Percentiles rank a stretch among this genome's conserved stretches.
phyloP scores from a whole-genome alignment of 1,140 invertebrate genomes.

The Drosophila repleta region DNA sequence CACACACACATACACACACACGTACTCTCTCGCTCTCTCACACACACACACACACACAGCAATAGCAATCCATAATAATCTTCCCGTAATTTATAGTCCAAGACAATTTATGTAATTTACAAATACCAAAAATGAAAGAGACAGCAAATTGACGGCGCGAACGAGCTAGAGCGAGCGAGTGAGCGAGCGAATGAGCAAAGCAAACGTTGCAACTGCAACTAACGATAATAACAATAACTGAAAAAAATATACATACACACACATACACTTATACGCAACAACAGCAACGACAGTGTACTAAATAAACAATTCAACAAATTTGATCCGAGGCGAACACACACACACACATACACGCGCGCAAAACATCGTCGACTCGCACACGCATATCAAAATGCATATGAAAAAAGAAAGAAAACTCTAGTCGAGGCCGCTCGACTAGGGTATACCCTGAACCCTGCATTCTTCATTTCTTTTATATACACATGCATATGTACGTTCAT shows the following conservation, averaged over 20 bases:
- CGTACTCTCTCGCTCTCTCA: background rate
- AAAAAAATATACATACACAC: slow-evolving; percentile 39
- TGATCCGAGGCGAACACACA: slow-evolving; percentile 74
- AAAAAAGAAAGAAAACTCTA: slow-evolving; percentile 40
- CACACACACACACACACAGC: slow-evolving; percentile 9
- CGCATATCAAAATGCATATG: slow-evolving; percentile 77
- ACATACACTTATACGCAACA: slow-evolving; percentile 31
- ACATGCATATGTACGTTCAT: too few relatives aligned
- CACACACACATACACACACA: slow-evolving; percentile 27
- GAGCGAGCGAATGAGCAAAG: slow-evolving; percentile 4
- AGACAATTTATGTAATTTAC: slow-evolving; percentile 82
- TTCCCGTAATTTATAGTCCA: slow-evolving; percentile 82
- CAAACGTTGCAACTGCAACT: slow-evolving; percentile 56
- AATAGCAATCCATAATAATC: slow-evolving; percentile 77
- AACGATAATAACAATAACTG: slow-evolving; percentile 82
- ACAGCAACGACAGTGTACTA: slow-evolving; percentile 67
- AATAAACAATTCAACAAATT: slow-evolving; percentile 83
- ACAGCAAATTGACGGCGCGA: slow-evolving; percentile 47
- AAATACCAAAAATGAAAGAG: slow-evolving; percentile 79
- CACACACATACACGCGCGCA: slow-evolving; percentile 27
- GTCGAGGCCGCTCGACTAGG: too few relatives aligned
- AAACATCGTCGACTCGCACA: slow-evolving; percentile 66
- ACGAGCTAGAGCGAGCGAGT: slow-evolving; percentile 31
- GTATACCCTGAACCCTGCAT: too few relatives aligned
- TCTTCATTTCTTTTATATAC: too few relatives aligned